phyloP scores from a whole-genome alignment of 1,140 invertebrate genomes.

The Melipona quadrifasciata region DNA sequence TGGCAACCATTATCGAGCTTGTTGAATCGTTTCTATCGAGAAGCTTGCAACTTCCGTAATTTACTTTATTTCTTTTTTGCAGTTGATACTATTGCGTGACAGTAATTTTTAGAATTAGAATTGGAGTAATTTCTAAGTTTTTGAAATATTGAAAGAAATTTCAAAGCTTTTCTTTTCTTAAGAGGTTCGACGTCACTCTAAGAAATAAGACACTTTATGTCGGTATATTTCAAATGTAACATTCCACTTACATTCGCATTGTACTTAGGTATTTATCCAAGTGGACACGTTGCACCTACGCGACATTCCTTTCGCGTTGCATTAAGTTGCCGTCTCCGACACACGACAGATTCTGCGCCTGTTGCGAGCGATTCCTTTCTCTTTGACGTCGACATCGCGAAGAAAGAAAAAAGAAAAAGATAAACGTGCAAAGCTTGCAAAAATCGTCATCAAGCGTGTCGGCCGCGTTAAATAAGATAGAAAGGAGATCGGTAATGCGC shows the following conservation, averaged over 20 bases:
- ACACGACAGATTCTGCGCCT: constrained; percentile 17
- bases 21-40: background rate
- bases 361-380: constrained; percentile 52
- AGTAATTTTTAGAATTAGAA: background rate
- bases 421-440: background rate
- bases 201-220: background rate
- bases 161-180: background rate
- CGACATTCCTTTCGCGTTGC: constrained; percentile 23
- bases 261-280: background rate
- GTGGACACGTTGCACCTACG: constrained; percentile 6
- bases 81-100: background rate
- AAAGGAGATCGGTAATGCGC: background rate
- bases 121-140: background rate
- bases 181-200: background rate
- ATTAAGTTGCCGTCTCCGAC: constrained; percentile 4
- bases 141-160: background rate
- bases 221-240: background rate
- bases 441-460: constrained; percentile 12
- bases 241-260: background rate
- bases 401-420: background rate
- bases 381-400: constrained; percentile 4
- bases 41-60: background rate
- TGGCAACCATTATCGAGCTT: background rate
- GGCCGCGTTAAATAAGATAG: constrained; percentile 16
- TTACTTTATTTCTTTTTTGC: background rate